phyloP scores from a whole-genome alignment of 2,113 vertebrate genomes.

The Chinchilla lanigera region DNA sequence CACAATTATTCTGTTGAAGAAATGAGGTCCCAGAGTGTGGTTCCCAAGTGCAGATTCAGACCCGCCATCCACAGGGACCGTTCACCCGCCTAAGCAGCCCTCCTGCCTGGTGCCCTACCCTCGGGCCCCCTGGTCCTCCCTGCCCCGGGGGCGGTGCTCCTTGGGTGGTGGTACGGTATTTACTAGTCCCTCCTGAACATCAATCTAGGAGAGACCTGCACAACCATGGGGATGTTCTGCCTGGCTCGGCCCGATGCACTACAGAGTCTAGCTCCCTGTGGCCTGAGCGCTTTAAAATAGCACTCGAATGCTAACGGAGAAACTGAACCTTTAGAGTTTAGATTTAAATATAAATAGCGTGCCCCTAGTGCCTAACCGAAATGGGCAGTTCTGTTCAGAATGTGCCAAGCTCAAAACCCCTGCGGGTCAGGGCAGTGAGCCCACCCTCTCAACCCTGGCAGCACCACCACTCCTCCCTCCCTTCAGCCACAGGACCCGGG shows the following conservation, averaged over 20 bases:
- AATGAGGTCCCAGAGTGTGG: not conserved
- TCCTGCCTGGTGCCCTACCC: not conserved
- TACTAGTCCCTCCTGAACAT: not conserved
- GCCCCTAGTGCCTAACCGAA: not conserved
- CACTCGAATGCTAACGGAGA: not conserved
- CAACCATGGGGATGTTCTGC: not conserved
- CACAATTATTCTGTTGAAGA: not conserved
- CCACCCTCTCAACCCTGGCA: not conserved
- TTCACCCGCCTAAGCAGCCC: not conserved
- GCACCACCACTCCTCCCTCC: not conserved
- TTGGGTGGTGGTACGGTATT: not conserved
- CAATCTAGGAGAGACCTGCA: not conserved
- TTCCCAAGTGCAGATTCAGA: not conserved
- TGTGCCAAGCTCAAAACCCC: not conserved
- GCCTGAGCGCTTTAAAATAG: not conserved
- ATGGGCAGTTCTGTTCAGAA: not conserved
- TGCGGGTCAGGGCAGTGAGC: not conserved
- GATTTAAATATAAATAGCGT: not conserved
- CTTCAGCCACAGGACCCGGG: not conserved
- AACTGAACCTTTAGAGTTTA: not conserved
- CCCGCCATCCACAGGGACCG: not conserved
- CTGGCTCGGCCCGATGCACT: not conserved
- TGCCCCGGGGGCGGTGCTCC: not conserved
- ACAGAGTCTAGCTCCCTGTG: not conserved
- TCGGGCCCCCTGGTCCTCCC: not conserved